A percentile compares a stretch with the other conserved stretches of the same genome.
phyloP scores from a whole-genome alignment of 2,888 invertebrate species.

The Drosophila neonasuta region DNA sequence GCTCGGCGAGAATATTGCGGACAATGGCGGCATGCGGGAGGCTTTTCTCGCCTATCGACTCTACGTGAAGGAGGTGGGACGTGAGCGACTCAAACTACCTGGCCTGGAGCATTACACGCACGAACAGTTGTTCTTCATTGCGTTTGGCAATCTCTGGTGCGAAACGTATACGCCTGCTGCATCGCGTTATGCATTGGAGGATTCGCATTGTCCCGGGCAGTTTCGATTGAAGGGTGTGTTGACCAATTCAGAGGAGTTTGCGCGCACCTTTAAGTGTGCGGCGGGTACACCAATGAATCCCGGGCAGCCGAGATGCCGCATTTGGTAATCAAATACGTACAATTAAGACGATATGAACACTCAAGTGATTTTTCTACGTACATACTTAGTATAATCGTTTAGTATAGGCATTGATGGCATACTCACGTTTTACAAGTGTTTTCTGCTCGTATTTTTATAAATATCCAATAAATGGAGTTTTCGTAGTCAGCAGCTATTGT shows the following conservation, averaged over 20 bases:
- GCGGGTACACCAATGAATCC: constrained; percentile 84
- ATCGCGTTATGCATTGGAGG: constrained; percentile 86
- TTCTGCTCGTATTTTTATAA: constrained; percentile 39
- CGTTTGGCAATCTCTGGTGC: constrained; percentile 94
- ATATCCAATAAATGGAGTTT: constrained; percentile 47
- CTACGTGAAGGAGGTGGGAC: constrained; percentile 84
- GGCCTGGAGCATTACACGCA: constrained; percentile 88
- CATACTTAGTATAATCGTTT: constrained; percentile 18
- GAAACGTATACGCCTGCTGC: constrained; percentile 87
- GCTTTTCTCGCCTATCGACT: constrained; percentile 87
- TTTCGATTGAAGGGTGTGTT: constrained; percentile 87
- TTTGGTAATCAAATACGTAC: constrained; percentile 82
- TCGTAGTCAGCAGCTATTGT: constrained; percentile 4
- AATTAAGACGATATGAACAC: constrained; percentile 25
- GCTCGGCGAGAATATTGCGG: constrained; percentile 91
- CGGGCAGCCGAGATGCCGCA: constrained; percentile 82
- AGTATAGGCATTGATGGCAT: constrained; percentile 20
- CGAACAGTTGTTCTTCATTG: constrained; percentile 90
- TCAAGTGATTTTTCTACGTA: constrained; percentile 66
- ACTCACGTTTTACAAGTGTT: constrained; percentile 38
- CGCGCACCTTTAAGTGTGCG: constrained; percentile 85
- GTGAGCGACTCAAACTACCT: constrained; percentile 86
- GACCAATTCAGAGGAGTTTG: constrained; percentile 89
- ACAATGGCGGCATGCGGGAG: constrained; percentile 91
- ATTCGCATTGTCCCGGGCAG: constrained; percentile 89